phyloP scores from a whole-genome alignment of 1,140 invertebrate species.

The Drosophila oshimai region DNA sequence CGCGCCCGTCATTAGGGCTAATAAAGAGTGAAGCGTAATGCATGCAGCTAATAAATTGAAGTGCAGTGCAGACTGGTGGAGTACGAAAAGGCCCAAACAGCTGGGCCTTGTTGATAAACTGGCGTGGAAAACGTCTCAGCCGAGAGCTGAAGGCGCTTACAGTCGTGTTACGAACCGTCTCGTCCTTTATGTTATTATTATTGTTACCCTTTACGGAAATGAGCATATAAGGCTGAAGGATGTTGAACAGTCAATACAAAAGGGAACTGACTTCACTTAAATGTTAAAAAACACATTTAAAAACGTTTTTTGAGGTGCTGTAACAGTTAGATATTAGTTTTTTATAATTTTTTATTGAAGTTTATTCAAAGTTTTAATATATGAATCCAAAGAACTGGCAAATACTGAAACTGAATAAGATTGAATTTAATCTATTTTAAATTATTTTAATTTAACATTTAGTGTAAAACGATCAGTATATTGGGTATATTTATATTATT shows the following conservation, averaged over 20 bases:
- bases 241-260: background rate
- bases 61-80: background rate
- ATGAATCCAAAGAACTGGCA: too few species aligned
- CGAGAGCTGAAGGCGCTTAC: conserved; percentile 45
- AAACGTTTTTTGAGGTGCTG: too few species aligned
- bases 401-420: too few species aligned
- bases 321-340: too few species aligned
- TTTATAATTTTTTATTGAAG: too few species aligned
- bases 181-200: conserved; percentile 36
- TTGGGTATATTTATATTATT: too few species aligned
- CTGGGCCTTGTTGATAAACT: conserved; percentile 68
- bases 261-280: background rate
- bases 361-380: too few species aligned
- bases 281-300: background rate
- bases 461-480: too few species aligned
- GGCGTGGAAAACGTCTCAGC: conserved; percentile 39
- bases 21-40: conserved; percentile 34
- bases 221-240: background rate
- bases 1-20: conserved; percentile 31
- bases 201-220: conserved; percentile 12
- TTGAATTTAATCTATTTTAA: too few species aligned
- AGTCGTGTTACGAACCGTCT: conserved; percentile 25
- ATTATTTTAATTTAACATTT: too few species aligned
- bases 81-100: conserved; percentile 36
- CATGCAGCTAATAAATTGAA: conserved; percentile 49